These are phyloP conservation scores for Sylvilagus floridanus DNA, from an alignment of 2,797 vertebrate genomes.

Conservation along the genomic window DNA sequence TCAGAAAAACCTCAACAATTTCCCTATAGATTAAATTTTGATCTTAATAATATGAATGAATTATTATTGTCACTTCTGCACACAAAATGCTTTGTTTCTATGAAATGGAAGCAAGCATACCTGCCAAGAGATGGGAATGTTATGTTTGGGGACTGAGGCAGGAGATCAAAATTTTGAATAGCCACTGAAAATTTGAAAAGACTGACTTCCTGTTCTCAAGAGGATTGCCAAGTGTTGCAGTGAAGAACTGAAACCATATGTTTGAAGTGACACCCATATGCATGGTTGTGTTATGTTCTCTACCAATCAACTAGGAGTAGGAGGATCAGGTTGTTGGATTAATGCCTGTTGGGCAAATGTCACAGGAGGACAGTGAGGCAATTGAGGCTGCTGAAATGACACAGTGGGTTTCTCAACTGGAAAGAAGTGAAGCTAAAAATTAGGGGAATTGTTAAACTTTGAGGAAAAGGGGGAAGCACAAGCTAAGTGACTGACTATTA, in stretches of 20 bases:
- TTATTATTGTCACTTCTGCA: neutral
- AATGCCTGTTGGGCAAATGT: neutral
- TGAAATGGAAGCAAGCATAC: neutral
- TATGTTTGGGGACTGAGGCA: neutral
- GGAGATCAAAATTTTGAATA: slow-evolving; percentile 5
- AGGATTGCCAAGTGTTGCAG: neutral
- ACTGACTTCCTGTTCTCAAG: neutral
- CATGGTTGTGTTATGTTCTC: neutral
- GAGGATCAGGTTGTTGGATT: neutral
- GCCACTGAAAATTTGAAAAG: neutral
- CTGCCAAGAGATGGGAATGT: neutral
- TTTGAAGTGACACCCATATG: neutral
- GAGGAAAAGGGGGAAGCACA: neutral
- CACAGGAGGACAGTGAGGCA: neutral
- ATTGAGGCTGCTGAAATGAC: neutral
- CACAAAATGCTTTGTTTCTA: neutral
- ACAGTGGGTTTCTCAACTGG: neutral
- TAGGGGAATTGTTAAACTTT: neutral
- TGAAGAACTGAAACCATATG: neutral
- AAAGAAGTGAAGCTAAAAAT: neutral
- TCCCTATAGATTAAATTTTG: neutral
- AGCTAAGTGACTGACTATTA: neutral
- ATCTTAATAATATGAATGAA: neutral
- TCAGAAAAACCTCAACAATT: neutral
- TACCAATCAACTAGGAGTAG: neutral